Evolutionary conservation across 2,888 invertebrate genomes (phyloP), one percentile per base, ranked within the genome.

Genomic region (Trichogramma evanescens): DNA sequence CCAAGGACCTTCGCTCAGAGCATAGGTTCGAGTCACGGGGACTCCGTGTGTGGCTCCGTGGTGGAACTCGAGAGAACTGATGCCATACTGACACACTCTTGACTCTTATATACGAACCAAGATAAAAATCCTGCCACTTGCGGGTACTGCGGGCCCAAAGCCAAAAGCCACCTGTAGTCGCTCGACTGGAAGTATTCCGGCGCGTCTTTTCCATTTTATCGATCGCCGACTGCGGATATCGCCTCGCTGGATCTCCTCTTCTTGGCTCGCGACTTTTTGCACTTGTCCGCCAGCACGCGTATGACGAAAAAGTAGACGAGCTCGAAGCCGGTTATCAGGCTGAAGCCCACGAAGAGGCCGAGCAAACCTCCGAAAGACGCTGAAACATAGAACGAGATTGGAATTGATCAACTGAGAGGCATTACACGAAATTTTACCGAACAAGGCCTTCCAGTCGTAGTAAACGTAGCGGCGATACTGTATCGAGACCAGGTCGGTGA

Each of bases 281-380:
- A 61, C 9, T 48, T 63, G 10, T 59, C 59, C 39, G 60, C 51
- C 6, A 63, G 54, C 5, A 59, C 56, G 1, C 87, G 82, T 41
- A 91, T 74, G 0, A 87, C 84, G 43, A 88, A 68, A 69, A 86
- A 91, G 74, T 91, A 92, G 0, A 89, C 58, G 4, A 91, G 82
- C 78, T 92, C 92, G 56, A 91, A 84, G 0, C 86, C 80, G 63
- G 91, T 91, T 74, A 92, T 83, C 68, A 91, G 85, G 72, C 91
- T 91, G 75, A 92, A 91, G 2, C 92, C 91, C 84, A 91, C 84
- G 74, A 90, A 92, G 0, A 92, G 81, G 0, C 91, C 91, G 4
- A 92, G 79, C 4, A 92, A 79, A 0, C 91, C 92, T 7, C 91
- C 91, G 0, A 89, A 88, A 72, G 89, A 91, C 0, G 91, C 91